A percentile compares a stretch with the other conserved stretches of the same genome.
These are phyloP conservation scores for Thaumatotibia leucotreta DNA, from an alignment of 1,140 invertebrate species.

Conservation along the genomic window DNA sequence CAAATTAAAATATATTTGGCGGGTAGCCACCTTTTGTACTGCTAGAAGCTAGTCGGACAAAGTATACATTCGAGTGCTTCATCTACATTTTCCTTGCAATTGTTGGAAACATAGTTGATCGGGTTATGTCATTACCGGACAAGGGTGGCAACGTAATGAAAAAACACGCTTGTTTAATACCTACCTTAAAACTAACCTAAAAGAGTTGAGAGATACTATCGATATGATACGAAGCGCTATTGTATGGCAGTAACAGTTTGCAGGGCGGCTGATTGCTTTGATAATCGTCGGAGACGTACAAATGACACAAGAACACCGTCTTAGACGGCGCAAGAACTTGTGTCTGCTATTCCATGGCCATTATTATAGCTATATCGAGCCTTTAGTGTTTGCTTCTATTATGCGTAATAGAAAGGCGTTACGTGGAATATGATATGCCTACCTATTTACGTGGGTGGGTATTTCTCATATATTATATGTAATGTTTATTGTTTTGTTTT, in stretches of 20 bases:
- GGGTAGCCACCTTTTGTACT: too few species aligned
- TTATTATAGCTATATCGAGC: neutral
- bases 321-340: conserved; percentile 26
- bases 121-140: too few species aligned
- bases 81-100: too few species aligned
- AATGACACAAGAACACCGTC: conserved; percentile 54
- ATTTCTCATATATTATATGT: neutral
- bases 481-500: too few species aligned
- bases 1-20: too few species aligned
- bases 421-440: too few species aligned
- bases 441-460: neutral
- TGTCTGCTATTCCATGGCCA: neutral
- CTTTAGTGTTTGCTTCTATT: neutral
- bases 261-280: conserved; percentile 56
- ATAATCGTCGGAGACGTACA: conserved; percentile 53
- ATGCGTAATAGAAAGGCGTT: neutral
- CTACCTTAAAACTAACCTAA: too few species aligned
- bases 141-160: too few species aligned
- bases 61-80: too few species aligned
- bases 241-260: conserved; percentile 39
- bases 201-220: conserved; percentile 15
- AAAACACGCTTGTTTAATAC: too few species aligned
- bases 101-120: too few species aligned
- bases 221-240: conserved; percentile 22
- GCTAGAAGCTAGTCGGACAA: too few species aligned